Conservation (phyloP, 2,888 invertebrate species). For the Andrena bucephala region DNA sequence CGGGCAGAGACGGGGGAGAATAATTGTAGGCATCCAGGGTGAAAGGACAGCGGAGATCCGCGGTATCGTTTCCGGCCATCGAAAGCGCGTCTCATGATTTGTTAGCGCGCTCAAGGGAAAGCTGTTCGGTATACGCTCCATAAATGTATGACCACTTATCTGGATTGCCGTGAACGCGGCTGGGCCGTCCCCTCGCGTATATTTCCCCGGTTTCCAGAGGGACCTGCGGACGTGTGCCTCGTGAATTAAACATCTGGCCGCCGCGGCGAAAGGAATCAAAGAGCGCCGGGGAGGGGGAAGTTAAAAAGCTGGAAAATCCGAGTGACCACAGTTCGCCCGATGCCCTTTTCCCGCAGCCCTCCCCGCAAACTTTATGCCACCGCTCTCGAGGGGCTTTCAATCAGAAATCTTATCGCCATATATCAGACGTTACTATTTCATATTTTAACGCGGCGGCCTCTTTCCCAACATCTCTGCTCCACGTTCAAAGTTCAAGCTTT, state of each 20-base stretch:
- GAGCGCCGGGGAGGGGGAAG: conserved; percentile 64
- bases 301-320: conserved; percentile 80
- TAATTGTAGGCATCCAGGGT: background rate
- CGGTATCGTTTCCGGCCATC: conserved; percentile 20
- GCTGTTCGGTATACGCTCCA: conserved; percentile 73
- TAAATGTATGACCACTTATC: conserved; percentile 85
- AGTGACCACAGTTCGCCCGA: conserved; percentile 53
- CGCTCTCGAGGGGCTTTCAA: background rate
- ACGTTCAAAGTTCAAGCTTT: too few relatives aligned
- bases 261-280: conserved; percentile 40
- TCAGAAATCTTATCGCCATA: conserved; percentile 1
- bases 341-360: background rate
- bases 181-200: conserved; percentile 72
- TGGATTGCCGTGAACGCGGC: conserved; percentile 81
- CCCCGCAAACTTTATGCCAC: background rate
- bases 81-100: conserved; percentile 60
- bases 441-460: too few relatives aligned
- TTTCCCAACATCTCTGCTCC: too few relatives aligned
- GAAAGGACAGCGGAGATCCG: background rate
- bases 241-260: conserved; percentile 82
- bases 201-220: conserved; percentile 67
- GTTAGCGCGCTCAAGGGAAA: conserved; percentile 45
- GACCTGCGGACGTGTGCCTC: conserved; percentile 73
- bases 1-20: background rate
- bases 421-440: background rate